A percentile compares a stretch with the other conserved stretches of the same genome.
Conservation (phyloP, 1,140 invertebrate genomes). For the Bombus soroeensis region DNA sequence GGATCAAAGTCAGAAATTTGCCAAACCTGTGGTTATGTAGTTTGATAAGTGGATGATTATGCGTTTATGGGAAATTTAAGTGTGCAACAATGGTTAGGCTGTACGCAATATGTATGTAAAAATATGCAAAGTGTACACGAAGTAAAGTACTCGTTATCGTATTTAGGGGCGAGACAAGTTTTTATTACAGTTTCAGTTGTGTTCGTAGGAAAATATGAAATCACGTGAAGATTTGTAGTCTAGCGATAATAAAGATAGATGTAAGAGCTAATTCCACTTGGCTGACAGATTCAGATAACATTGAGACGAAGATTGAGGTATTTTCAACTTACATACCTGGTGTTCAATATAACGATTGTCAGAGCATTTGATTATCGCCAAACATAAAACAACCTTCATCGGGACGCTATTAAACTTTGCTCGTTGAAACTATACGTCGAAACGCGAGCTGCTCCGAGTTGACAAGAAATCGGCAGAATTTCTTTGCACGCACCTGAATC, state of each 20-base stretch:
- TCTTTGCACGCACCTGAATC: slow-evolving; percentile 27
- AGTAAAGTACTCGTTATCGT: too few relatives aligned
- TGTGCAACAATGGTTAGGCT: too few relatives aligned
- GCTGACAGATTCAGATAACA: neutral
- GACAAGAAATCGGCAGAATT: slow-evolving; percentile 17
- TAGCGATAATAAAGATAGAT: too few relatives aligned
- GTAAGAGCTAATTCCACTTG: too few relatives aligned
- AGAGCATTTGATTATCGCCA: neutral
- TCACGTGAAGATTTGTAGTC: too few relatives aligned
- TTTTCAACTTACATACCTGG: too few relatives aligned
- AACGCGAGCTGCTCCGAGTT: too few relatives aligned
- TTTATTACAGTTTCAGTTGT: too few relatives aligned
- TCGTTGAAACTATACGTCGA: neutral
- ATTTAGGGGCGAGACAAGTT: too few relatives aligned
- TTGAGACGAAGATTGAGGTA: neutral
- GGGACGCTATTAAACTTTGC: neutral
- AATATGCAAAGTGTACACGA: too few relatives aligned
- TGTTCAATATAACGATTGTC: neutral
- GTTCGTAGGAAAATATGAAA: too few relatives aligned
- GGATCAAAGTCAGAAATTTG: neutral
- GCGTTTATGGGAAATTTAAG: neutral
- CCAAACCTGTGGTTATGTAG: neutral
- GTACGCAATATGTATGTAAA: too few relatives aligned
- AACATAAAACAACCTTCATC: neutral
- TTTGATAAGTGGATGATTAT: neutral